These are phyloP conservation scores for Micromesistius poutassou DNA, from an alignment of 2,797 vertebrate species.

Conservation along the genomic window DNA sequence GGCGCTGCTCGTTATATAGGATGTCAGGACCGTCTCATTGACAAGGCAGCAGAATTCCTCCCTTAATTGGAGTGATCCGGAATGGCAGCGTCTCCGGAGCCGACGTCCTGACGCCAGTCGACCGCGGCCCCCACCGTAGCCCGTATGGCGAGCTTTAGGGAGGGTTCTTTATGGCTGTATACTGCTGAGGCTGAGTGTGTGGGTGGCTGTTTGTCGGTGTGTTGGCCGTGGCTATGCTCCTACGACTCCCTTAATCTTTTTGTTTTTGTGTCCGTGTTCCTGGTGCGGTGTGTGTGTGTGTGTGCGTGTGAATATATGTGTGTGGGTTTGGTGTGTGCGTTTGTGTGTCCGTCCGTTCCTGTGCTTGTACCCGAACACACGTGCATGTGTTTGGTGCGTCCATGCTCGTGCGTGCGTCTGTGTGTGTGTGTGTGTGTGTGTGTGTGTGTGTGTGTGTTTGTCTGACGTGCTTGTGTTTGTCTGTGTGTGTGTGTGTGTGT, in stretches of 20 bases:
- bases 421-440: not conserved
- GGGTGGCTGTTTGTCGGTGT: not conserved
- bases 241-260: not conserved
- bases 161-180: not conserved
- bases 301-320: not conserved
- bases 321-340: not conserved
- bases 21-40: no score
- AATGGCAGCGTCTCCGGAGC: no score
- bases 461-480: not conserved
- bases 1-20: no score
- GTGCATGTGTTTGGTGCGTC: not conserved
- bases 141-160: no score
- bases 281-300: not conserved
- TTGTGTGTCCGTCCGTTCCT: not conserved
- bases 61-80: no score
- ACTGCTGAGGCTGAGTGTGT: slow-evolving; percentile 1
- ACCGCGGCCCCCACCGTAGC: no score
- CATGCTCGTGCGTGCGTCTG: not conserved
- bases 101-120: no score
- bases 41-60: no score
- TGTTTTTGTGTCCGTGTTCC: not conserved
- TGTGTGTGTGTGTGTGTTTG: not conserved
- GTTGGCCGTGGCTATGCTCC: not conserved
- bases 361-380: not conserved
- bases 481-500: not conserved